phyloP scores from a whole-genome alignment of 1,140 invertebrate genomes.

The Euwallacea fornicatus region DNA sequence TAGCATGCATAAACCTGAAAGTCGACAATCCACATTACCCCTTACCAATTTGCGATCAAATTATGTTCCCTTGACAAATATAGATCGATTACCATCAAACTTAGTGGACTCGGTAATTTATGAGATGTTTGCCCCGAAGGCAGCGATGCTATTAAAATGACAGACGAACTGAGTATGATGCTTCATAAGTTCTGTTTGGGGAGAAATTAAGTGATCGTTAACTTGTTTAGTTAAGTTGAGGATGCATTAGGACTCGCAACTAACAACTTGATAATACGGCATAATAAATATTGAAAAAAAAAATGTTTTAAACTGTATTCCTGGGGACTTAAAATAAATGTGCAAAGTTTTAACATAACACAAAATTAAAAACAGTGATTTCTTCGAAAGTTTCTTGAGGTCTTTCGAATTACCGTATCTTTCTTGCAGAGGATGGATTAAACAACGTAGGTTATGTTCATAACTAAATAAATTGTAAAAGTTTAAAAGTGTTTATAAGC shows the following conservation, averaged over 20 bases:
- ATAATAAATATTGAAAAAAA: too few species aligned
- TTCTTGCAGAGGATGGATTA: neutral
- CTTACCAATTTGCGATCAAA: constrained; percentile 15
- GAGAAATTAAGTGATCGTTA: neutral
- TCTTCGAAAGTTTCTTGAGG: neutral
- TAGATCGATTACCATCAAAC: constrained; percentile 15
- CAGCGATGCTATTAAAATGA: constrained; percentile 10
- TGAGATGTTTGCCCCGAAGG: constrained; percentile 12
- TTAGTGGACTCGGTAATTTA: constrained; percentile 22
- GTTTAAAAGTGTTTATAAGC: constrained; percentile 21
- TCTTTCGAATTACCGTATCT: neutral
- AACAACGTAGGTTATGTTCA: constrained; percentile 3
- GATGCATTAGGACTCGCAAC: too few species aligned
- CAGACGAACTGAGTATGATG: constrained; percentile 3
- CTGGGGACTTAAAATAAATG: neutral
- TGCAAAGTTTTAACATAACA: too few species aligned
- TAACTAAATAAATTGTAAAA: constrained; percentile 21
- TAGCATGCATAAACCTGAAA: too few species aligned
- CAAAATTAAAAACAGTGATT: constrained; percentile 4
- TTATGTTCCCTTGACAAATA: constrained; percentile 21
- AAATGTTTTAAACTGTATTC: neutral
- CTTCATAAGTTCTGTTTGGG: constrained; percentile 14
- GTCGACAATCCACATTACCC: neutral
- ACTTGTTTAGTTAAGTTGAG: too few species aligned
- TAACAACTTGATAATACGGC: too few species aligned